phyloP scores from a whole-genome alignment of 2,888 invertebrate genomes.

The Urechis unicinctus region DNA sequence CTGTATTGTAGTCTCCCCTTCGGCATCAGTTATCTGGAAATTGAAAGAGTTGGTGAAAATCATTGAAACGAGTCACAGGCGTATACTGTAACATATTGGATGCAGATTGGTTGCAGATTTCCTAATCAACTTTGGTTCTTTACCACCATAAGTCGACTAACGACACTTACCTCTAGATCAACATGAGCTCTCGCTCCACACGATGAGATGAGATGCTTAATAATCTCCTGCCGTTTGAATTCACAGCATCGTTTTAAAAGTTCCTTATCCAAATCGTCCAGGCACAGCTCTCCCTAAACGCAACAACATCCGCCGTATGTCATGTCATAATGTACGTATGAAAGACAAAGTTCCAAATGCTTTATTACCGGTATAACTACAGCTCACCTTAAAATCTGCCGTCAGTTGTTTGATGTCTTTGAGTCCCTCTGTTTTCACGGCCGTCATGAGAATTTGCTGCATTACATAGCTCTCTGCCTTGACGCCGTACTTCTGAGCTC shows the following conservation, averaged over 20 bases:
- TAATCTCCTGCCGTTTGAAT: not conserved
- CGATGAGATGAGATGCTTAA: not conserved
- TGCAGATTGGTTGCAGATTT: no score
- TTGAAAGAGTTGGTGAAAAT: no score
- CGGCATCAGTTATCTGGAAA: no score
- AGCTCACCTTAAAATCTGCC: not conserved
- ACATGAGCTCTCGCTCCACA: not conserved
- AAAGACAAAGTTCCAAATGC: no score
- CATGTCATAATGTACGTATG: no score
- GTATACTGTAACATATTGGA: no score
- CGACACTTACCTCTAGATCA: not conserved
- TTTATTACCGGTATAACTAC: no score
- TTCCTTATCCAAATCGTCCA: not conserved
- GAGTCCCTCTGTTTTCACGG: not conserved
- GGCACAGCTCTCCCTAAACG: not conserved
- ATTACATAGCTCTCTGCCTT: conserved; percentile 3
- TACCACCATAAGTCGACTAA: no score
- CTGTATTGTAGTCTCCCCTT: no score
- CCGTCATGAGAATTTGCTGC: not conserved
- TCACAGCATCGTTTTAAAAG: not conserved
- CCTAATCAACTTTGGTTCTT: no score
- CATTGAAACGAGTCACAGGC: no score
- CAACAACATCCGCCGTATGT: no score
- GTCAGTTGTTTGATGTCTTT: not conserved
- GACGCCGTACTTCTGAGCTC: conserved; percentile 7